phyloP scores from a whole-genome alignment of 1,140 invertebrate genomes.

The Zaprionus ghesquierei region DNA sequence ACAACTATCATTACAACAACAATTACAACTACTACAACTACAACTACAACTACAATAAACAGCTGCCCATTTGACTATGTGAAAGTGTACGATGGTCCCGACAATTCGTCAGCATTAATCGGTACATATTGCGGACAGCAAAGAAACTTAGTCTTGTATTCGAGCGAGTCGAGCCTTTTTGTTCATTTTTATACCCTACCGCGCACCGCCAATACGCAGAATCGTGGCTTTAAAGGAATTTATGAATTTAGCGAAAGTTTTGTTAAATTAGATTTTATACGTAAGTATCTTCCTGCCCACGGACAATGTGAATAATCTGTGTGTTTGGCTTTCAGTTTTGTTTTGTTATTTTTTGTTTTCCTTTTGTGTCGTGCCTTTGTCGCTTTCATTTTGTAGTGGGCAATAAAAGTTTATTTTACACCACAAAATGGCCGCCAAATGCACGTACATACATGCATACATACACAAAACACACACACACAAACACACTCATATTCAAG shows the following conservation, averaged over 20 bases:
- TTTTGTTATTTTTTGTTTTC: neutral
- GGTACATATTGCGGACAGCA: constrained; percentile 99
- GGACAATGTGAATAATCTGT: constrained; percentile 11
- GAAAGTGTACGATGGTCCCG: constrained; percentile 96
- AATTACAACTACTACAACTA: constrained; percentile 21
- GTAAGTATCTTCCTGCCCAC: constrained; percentile 83
- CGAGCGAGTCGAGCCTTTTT: constrained; percentile 93
- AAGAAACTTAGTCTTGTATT: constrained; percentile 96
- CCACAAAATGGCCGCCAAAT: constrained; percentile 36
- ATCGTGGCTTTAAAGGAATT: constrained; percentile 96
- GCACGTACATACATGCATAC: constrained; percentile 24
- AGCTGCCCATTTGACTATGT: constrained; percentile 99
- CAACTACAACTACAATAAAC: constrained; percentile 60
- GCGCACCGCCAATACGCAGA: constrained; percentile 94
- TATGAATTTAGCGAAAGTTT: constrained; percentile 98
- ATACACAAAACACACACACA: constrained; percentile 37
- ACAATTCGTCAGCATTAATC: constrained; percentile 93
- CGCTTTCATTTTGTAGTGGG: constrained; percentile 39
- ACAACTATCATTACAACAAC: constrained; percentile 20
- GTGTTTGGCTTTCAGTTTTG: constrained; percentile 64
- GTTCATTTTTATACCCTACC: constrained; percentile 95
- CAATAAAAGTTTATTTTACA: neutral
- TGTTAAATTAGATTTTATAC: constrained; percentile 98
- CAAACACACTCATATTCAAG: constrained; percentile 52
- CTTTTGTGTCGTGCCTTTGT: neutral